A percentile compares a stretch with the other conserved stretches of the same genome.
Evolutionary conservation across 2,113 vertebrate genomes (phyloP).

Genomic region (Lates calcarifer): DNA sequence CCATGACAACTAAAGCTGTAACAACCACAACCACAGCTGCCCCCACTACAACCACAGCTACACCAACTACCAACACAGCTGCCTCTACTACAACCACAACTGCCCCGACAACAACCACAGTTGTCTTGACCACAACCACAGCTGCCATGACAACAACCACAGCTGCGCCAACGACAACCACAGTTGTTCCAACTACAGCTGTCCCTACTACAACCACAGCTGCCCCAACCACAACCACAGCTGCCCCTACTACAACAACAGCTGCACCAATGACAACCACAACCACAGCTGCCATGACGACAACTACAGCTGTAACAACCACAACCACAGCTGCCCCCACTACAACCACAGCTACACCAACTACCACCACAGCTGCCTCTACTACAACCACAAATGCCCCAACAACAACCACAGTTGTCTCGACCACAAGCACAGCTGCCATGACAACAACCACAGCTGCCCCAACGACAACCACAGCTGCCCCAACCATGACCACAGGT

Average conservation of each 20-base stretch:
- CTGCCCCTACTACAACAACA: not conserved
- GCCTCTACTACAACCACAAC: not conserved
- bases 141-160: not conserved
- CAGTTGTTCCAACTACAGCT: not conserved
- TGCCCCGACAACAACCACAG: not conserved
- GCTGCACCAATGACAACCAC: not conserved
- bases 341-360: not conserved
- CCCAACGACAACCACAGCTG: too few relatives aligned
- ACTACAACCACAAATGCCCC: not conserved
- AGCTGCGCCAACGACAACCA: too few relatives aligned
- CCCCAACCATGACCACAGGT: not conserved
- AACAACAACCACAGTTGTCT: not conserved
- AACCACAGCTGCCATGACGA: not conserved
- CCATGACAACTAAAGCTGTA: not conserved
- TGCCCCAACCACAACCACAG: too few relatives aligned
- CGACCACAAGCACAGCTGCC: not conserved
- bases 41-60: not conserved
- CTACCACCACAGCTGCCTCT: not conserved
- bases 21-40: not conserved
- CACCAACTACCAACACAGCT: too few relatives aligned
- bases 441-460: not conserved
- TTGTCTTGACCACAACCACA: not conserved
- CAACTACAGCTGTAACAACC: not conserved
- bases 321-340: not conserved
- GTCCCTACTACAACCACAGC: not conserved